Conservation (phyloP, 1,140 invertebrate species). For the Solen grandis region DNA sequence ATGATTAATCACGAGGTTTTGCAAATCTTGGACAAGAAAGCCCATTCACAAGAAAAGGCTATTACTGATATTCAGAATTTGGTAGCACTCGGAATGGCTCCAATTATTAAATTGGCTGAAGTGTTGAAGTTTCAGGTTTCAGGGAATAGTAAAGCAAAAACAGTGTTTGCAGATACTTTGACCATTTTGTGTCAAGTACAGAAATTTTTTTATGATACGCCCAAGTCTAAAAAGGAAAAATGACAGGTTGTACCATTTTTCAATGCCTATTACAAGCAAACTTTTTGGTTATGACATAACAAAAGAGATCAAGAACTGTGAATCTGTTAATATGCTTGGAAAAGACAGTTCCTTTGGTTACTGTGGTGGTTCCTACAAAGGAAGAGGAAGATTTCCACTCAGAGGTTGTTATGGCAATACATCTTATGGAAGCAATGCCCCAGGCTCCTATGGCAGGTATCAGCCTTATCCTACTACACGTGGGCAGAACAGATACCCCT, state of each 20-base stretch:
- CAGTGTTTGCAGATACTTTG: not conserved
- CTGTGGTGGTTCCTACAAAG: no score
- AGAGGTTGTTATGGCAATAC: no score
- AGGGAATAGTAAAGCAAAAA: not conserved
- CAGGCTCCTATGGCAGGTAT: no score
- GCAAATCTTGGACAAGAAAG: not conserved
- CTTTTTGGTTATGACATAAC: not conserved
- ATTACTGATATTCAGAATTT: conserved; percentile 15
- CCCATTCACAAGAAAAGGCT: not conserved
- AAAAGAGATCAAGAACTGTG: conserved; percentile 1
- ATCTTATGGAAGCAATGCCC: no score
- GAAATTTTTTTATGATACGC: not conserved
- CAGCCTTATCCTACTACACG: no score
- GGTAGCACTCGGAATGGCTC: not conserved
- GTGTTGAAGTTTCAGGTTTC: not conserved
- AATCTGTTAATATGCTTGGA: not conserved
- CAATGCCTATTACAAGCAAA: not conserved
- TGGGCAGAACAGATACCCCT: no score
- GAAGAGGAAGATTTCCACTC: no score
- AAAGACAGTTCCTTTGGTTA: no score
- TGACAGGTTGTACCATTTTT: not conserved
- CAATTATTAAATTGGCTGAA: conserved; percentile 5
- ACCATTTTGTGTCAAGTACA: conserved; percentile 10
- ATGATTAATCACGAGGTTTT: conserved; percentile 7
- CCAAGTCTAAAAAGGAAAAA: conserved; percentile 6